Evolutionary conservation across 1,140 invertebrate species (phyloP).

Genomic region (Steinernema khuongi): DNA sequence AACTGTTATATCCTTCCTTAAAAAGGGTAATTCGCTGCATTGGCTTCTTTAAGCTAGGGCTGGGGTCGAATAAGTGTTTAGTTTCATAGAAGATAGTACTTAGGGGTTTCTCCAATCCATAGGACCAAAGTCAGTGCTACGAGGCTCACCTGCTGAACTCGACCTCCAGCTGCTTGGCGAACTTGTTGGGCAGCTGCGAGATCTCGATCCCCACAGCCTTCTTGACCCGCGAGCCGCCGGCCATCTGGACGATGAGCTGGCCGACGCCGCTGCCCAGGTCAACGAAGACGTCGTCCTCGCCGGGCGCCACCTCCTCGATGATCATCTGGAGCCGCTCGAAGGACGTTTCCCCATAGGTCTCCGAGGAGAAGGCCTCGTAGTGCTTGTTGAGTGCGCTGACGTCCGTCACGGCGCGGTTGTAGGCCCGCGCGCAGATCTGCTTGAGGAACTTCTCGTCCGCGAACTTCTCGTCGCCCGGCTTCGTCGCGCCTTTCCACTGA

Average conservation of each 20-base stretch:
- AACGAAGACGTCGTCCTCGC: slow-evolving; percentile 49
- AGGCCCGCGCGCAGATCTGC: slow-evolving; percentile 17
- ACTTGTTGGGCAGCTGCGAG: slow-evolving; percentile 44
- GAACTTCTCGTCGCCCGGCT: slow-evolving; percentile 23
- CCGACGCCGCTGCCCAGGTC: slow-evolving; percentile 54
- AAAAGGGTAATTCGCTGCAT: too few species aligned
- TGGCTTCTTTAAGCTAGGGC: too few species aligned
- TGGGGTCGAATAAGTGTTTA: too few species aligned
- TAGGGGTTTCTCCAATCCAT: too few species aligned
- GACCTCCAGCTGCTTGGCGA: slow-evolving; percentile 45
- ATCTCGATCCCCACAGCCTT: slow-evolving; percentile 53
- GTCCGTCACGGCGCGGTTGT: slow-evolving; percentile 42
- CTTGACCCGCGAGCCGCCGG: slow-evolving; percentile 48
- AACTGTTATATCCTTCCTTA: too few species aligned
- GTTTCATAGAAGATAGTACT: too few species aligned
- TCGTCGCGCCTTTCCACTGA: slow-evolving; percentile 37
- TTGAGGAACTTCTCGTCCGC: slow-evolving; percentile 18
- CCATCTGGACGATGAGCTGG: slow-evolving; percentile 51
- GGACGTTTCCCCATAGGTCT: slow-evolving; percentile 55
- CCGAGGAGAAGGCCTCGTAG: slow-evolving; percentile 56
- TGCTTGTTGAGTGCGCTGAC: slow-evolving; percentile 51
- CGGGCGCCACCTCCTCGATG: slow-evolving; percentile 45
- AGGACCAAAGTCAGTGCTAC: neutral
- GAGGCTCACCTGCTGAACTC: slow-evolving; percentile 40
- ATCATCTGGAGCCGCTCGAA: slow-evolving; percentile 50